Base-by-base conservation (phyloP, 23 tunicate species). In the Halocynthia roretzi region DNA sequence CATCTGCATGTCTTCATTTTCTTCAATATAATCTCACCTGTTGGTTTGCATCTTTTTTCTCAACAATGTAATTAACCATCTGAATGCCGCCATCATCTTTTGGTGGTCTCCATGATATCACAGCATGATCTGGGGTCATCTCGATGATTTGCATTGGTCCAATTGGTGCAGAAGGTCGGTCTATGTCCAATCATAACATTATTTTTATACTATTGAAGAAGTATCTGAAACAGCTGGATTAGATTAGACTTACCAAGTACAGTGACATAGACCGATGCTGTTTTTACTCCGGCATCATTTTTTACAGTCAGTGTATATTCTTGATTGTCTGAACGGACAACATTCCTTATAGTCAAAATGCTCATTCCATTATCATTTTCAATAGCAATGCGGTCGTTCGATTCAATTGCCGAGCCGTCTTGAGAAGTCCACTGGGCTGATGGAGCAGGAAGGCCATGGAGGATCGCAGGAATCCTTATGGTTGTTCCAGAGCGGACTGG, bases 51-150 rank as follows among this genome's bases (percentile, higher is more conserved):
- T 86, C 87, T 78, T 80, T 83, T 78, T 85, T 88, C 65, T 94
- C 99, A 53, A 94, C 91, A 20, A 84, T 65, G 54, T 94, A 94
- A 57, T 88, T 94, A 40, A 79, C 71, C 15, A 94, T 82, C 7
- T 72, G 77, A 12, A 83, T 69, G 55, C 99, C 99, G 21, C 99
- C 99, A 68, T 94, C 99, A 66, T 94, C 99, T 68, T 84, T 94
- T 6, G 99, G 95, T 58, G 99, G 95, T 64, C 75, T 72, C 99
- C 99, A 94, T 10, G 87, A 71, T 8, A 94, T 81, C 8, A 94
- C 67, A 6, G 96, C 99, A 52, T 88, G 75, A 53, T 88, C 87
- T 53, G 95, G 92, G 6, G 95, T 88, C 69, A 88, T 84, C 62
- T 94, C 91, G 5, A 74, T 76, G 23, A 94, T 76, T 61, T 70